A percentile compares a stretch with the other conserved stretches of the same genome.
These are phyloP conservation scores for Pipa parva DNA, from an alignment of 2,113 vertebrate genomes.

Conservation along the genomic window DNA sequence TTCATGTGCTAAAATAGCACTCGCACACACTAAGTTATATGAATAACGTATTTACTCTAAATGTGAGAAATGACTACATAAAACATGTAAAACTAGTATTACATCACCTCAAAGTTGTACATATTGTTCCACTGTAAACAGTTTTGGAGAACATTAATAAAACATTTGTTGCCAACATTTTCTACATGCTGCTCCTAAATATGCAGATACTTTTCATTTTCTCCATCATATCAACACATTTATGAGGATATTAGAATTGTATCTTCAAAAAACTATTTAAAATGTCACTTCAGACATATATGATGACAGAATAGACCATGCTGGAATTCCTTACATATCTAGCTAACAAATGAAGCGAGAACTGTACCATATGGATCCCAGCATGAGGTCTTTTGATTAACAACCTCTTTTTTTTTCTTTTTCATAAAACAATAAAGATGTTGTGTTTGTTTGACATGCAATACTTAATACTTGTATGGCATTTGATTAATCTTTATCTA, in stretches of 20 bases:
- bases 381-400: conserved; percentile 33
- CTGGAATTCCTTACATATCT: conserved; percentile 21
- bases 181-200: no score
- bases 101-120: no score
- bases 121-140: no score
- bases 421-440: conserved; percentile 27
- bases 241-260: not conserved
- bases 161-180: no score
- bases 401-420: conserved; percentile 17
- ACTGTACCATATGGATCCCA: conserved; percentile 29
- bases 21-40: no score
- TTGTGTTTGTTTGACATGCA: conserved; percentile 22
- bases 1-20: no score
- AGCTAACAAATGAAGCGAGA: conserved; percentile 25
- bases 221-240: no score
- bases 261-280: not conserved
- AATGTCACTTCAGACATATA: not conserved
- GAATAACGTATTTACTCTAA: no score
- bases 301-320: conserved; percentile 4
- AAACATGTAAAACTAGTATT: no score
- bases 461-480: conserved; percentile 31
- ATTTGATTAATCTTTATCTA: conserved; percentile 27
- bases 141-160: no score
- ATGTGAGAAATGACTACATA: no score
- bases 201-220: no score